Evolutionary conservation across 2,797 vertebrate genomes (phyloP).

Genomic region (Poeciliopsis paucimaculata): DNA sequence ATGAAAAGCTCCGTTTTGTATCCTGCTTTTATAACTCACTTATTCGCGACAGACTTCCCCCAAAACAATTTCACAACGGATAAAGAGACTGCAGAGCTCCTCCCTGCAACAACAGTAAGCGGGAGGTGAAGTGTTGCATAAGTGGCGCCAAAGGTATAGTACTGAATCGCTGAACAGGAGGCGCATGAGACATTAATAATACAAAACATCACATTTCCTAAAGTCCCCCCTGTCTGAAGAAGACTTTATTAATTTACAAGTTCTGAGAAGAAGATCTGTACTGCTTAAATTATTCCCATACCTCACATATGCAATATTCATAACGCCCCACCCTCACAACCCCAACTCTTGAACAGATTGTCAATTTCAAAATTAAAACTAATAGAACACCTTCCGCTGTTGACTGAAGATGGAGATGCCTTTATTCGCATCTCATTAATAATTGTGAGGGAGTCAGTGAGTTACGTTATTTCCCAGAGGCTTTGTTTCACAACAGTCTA

Average conservation of each 20-base stretch:
- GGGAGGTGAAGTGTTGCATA: background rate
- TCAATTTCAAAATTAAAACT: background rate
- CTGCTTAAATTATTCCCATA: constrained; percentile 34
- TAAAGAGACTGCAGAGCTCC: background rate
- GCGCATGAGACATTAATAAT: constrained; percentile 22
- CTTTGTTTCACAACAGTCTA: background rate
- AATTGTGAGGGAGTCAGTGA: background rate
- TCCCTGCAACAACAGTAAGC: background rate
- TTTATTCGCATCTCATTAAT: background rate
- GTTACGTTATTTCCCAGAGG: background rate
- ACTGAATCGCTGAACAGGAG: background rate
- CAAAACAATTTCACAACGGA: background rate
- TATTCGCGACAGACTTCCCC: background rate
- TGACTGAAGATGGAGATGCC: background rate
- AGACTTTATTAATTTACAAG: constrained; percentile 36
- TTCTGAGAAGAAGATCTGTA: constrained; percentile 22
- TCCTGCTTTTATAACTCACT: background rate
- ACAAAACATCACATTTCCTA: constrained; percentile 19
- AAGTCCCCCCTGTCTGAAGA: constrained; percentile 1
- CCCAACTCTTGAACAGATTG: background rate
- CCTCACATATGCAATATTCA: constrained; percentile 11
- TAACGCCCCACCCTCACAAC: background rate
- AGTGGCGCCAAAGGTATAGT: constrained; percentile 3
- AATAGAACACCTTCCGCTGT: background rate
- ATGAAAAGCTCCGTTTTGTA: background rate